Percentiles rank a stretch among this genome's conserved stretches.
These are phyloP conservation scores for Notamacropus eugenii DNA, from an alignment of 2,797 vertebrate genomes.

Conservation along the genomic window DNA sequence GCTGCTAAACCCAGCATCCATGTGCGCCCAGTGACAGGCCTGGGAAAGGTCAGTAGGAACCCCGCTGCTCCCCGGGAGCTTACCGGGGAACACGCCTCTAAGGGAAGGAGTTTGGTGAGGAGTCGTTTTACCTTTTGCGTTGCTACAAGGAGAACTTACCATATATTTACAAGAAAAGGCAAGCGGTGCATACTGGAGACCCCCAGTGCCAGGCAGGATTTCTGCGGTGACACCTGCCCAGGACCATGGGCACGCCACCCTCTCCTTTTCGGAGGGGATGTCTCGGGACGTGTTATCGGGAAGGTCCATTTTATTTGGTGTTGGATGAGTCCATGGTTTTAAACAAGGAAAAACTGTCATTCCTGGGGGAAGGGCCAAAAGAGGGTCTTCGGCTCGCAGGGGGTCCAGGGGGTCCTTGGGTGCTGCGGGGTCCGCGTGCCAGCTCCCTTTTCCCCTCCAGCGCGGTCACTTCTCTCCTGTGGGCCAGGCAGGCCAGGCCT, in stretches of 20 bases:
- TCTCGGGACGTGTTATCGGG: background rate
- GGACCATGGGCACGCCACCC: background rate
- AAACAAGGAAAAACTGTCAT: background rate
- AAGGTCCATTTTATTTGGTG: background rate
- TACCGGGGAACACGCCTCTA: background rate
- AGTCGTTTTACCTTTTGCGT: no score
- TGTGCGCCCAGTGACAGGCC: background rate
- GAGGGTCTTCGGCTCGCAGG: no score
- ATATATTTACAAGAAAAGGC: background rate
- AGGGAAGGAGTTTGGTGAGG: no score
- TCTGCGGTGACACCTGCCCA: background rate
- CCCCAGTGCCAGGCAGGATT: background rate
- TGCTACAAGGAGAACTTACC: background rate
- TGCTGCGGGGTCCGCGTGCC: no score
- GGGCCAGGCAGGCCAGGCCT: background rate
- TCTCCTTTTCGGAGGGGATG: background rate
- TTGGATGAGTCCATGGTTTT: background rate
- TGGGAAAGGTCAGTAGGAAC: background rate
- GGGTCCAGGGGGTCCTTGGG: background rate
- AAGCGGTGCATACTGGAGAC: background rate
- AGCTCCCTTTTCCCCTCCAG: background rate
- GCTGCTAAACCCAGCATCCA: background rate
- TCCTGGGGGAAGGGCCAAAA: background rate
- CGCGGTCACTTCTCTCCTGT: rapidly evolving
- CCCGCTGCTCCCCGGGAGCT: background rate